Base-by-base conservation (phyloP, 2,888 invertebrate genomes). In the Ligdia adustata region DNA sequence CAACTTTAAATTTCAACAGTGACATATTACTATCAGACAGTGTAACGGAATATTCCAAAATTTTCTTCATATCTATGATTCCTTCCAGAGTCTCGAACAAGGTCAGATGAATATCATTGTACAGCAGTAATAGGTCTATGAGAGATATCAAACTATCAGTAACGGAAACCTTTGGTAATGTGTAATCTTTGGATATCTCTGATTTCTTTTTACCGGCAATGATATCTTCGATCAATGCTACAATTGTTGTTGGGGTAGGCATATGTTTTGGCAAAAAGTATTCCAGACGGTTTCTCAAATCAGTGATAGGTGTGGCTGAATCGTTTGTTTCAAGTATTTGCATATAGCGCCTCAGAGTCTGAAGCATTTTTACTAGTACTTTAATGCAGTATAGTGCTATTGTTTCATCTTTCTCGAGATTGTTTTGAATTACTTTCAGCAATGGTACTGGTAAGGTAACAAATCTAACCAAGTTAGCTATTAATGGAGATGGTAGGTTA, bases 351-450 rank as follows among this genome's bases (percentile, higher is more conserved):
- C 82, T 85, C 24, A 91, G 75, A 46, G 91, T 92, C 41, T 84
- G 75, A 41, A 92, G 75, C 73, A 94, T 87, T 64, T 93, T 86
- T 13, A 92, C 90, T 29, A 94, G 72, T 13, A 93, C 77, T 45
- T 79, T 79, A 3, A 90, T 65, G 57, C 91, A 86, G 50, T 91
- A 83, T 22, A 89, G 62, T 32, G 90, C 90, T 16, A 92, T 74
- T 3, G 75, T 71, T 48, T 67, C 69, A 52, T 90, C 86, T 52
- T 80, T 79, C 0, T 79, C 80, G 4, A 87, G 62, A 44, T 74
- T 78, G 5, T 62, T 54, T 33, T 82, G 77, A 11, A 90, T 83
- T 18, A 72, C 67, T 72, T 91, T 92, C 22, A 93, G 54, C 37
- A 93, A 65, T 9, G 85, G 79, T 7, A 80, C 72, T 2, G 93